Percentiles rank a stretch among this genome's conserved stretches.
Conservation (phyloP, 1,140 invertebrate genomes). For the Oscheius sp. region DNA sequence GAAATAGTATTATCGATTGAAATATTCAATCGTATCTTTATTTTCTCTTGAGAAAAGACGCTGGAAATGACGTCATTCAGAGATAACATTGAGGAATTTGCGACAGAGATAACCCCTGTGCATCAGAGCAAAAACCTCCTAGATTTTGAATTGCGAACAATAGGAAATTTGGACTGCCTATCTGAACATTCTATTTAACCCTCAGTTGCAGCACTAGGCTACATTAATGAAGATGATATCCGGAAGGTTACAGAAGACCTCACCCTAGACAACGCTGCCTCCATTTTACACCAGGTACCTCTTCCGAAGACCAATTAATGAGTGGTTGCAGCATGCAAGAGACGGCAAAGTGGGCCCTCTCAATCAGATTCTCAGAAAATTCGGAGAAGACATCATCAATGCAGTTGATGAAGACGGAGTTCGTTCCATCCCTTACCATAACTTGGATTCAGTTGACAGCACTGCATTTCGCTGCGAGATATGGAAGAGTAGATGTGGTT, state of each 20-base stretch:
- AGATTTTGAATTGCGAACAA: too few relatives aligned
- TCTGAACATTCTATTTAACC: too few relatives aligned
- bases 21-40: too few relatives aligned
- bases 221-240: not conserved
- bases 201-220: too few relatives aligned
- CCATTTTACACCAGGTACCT: not conserved
- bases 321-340: not conserved
- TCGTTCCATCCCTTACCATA: too few relatives aligned
- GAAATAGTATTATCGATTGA: too few relatives aligned
- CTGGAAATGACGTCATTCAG: too few relatives aligned
- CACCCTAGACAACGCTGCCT: not conserved
- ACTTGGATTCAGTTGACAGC: slow-evolving; percentile 24
- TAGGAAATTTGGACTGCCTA: too few relatives aligned
- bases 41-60: too few relatives aligned
- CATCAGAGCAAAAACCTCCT: too few relatives aligned
- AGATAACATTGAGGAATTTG: too few relatives aligned
- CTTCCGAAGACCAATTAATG: not conserved
- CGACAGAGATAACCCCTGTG: too few relatives aligned
- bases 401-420: not conserved
- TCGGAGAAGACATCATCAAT: not conserved
- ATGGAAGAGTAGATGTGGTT: slow-evolving; percentile 24
- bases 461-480: slow-evolving; percentile 33
- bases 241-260: not conserved
- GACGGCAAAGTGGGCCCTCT: not conserved
- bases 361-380: not conserved